phyloP scores from a whole-genome alignment of 2,888 invertebrate genomes.

The Drosophila anomelani region DNA sequence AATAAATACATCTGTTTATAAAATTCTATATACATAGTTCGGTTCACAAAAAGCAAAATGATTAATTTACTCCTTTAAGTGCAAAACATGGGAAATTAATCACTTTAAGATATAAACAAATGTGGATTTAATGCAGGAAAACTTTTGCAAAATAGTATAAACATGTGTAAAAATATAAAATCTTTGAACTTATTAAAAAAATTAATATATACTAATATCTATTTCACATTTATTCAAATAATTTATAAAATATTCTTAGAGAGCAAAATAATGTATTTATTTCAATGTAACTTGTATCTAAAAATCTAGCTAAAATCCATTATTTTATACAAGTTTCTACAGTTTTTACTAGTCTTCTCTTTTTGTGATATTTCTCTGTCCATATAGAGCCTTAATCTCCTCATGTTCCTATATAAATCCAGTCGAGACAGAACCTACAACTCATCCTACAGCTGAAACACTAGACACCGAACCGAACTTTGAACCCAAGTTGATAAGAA shows the following conservation, averaged over 20 bases:
- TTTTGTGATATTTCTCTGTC: background rate
- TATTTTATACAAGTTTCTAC: background rate
- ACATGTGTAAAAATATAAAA: background rate
- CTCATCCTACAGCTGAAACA: slow-evolving; percentile 30
- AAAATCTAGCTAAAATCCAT: background rate
- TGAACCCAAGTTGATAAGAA: slow-evolving; percentile 54
- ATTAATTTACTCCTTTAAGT: slow-evolving; percentile 2
- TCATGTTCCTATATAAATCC: background rate
- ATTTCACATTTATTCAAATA: background rate
- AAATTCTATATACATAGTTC: background rate
- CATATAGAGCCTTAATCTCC: slow-evolving; percentile 27
- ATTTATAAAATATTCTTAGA: background rate
- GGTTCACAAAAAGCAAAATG: background rate
- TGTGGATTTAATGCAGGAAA: background rate
- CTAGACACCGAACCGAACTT: slow-evolving; percentile 60
- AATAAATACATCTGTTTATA: background rate
- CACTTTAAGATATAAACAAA: background rate
- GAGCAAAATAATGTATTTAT: background rate
- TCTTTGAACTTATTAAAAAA: background rate
- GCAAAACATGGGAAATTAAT: background rate
- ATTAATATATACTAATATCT: background rate
- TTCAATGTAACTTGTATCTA: background rate
- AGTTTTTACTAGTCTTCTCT: background rate
- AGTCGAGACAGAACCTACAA: slow-evolving; percentile 3
- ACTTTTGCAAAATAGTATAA: background rate